Percentiles rank a stretch among this genome's conserved stretches.
phyloP scores from a whole-genome alignment of 1,140 invertebrate species.

The Trachymyrmex cornetzi region DNA sequence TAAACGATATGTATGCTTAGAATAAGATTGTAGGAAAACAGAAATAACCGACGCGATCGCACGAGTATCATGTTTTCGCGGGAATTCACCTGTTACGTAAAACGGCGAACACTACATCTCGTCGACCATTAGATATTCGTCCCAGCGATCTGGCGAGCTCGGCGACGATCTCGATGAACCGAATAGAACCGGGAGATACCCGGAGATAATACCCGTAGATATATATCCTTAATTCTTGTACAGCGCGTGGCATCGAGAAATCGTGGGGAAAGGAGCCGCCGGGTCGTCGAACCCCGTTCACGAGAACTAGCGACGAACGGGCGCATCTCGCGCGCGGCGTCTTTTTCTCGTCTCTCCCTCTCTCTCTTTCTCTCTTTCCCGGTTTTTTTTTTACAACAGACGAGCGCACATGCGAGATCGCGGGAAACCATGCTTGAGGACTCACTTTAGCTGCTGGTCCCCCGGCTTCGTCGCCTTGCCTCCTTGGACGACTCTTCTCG shows the following conservation, averaged over 20 bases:
- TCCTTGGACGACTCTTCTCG: constrained; percentile 60
- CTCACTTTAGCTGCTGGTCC: constrained; percentile 68
- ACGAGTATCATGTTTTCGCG: neutral
- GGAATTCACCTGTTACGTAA: neutral
- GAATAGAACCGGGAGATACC: neutral
- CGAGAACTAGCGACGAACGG: constrained; percentile 54
- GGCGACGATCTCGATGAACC: neutral
- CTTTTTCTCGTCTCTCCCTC: constrained; percentile 3
- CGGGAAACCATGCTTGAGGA: constrained; percentile 31
- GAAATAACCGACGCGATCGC: neutral
- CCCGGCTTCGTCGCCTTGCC: constrained; percentile 40
- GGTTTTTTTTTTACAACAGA: constrained; percentile 5
- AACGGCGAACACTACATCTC: neutral
- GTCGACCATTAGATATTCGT: neutral
- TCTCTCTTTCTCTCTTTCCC: neutral
- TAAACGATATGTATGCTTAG: neutral
- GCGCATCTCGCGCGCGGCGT: constrained; percentile 26
- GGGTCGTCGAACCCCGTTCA: constrained; percentile 59
- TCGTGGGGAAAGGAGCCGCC: constrained; percentile 50
- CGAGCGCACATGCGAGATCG: neutral
- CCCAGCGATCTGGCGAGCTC: neutral
- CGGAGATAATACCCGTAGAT: constrained; percentile 32
- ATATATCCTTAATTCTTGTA: constrained; percentile 52
- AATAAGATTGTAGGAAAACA: neutral
- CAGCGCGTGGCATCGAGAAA: constrained; percentile 54